Evolutionary conservation across 1,140 invertebrate species (phyloP).

Genomic region (Aethina tumida): DNA sequence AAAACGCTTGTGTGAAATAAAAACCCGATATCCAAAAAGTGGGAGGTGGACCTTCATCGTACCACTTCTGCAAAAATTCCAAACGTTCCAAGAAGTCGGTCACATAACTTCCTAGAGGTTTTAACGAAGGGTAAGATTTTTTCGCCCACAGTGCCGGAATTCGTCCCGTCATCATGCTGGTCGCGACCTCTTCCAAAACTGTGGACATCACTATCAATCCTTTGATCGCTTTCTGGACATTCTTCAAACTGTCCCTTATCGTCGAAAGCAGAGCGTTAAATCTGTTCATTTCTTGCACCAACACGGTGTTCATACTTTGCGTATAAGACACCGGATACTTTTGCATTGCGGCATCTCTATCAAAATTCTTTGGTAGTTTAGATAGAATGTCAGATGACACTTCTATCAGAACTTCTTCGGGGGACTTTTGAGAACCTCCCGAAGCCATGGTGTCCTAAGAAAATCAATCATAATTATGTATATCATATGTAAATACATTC

Average conservation of each 20-base stretch:
- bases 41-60: conserved; percentile 64
- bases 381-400: conserved; percentile 60
- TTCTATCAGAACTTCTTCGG: conserved; percentile 59
- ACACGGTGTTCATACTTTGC: conserved; percentile 86
- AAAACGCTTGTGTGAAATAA: conserved; percentile 91
- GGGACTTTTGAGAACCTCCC: conserved; percentile 40
- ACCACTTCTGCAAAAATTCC: conserved; percentile 76
- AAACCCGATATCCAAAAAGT: conserved; percentile 92
- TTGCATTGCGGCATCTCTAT: conserved; percentile 52
- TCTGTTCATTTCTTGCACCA: conserved; percentile 87
- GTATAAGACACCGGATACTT: conserved; percentile 73
- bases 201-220: conserved; percentile 78
- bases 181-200: conserved; percentile 78
- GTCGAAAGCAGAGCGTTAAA: conserved; percentile 73
- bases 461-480: not conserved
- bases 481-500: conserved; percentile 22
- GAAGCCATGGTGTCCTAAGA: conserved; percentile 33
- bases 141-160: conserved; percentile 76
- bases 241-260: conserved; percentile 64
- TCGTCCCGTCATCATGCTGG: conserved; percentile 71
- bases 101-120: conserved; percentile 84
- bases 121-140: conserved; percentile 86
- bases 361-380: conserved; percentile 64
- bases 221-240: conserved; percentile 83
- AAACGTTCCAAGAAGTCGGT: conserved; percentile 77